phyloP scores from a whole-genome alignment of 2,113 vertebrate genomes.

The Chiloscyllium plagiosum region DNA sequence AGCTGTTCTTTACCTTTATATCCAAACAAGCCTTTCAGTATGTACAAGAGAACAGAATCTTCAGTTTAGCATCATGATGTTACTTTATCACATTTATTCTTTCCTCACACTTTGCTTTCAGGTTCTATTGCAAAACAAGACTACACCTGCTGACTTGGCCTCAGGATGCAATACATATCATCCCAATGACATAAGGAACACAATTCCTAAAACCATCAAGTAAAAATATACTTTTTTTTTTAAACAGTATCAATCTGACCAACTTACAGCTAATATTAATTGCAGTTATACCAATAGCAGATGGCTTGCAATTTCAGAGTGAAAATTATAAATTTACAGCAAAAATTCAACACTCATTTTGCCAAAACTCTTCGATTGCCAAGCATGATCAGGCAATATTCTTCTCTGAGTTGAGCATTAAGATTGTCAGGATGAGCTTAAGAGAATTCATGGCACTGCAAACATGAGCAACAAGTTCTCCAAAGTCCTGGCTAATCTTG shows the following conservation, averaged over 20 bases:
- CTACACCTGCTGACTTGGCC: not conserved
- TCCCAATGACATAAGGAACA: not conserved
- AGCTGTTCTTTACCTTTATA: not conserved
- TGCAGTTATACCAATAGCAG: not conserved
- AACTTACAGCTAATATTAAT: not conserved
- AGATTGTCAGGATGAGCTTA: not conserved
- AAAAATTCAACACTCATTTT: not conserved
- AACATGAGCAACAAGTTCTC: not conserved
- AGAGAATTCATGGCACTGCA: not conserved
- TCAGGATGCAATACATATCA: not conserved
- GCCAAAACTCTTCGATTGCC: not conserved
- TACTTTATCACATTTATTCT: not conserved
- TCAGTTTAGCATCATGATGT: not conserved
- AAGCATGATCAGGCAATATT: not conserved
- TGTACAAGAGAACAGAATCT: not conserved
- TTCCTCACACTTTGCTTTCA: not conserved
- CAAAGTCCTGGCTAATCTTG: not conserved
- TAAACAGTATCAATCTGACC: not conserved
- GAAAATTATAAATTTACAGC: not conserved
- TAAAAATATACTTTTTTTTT: not conserved
- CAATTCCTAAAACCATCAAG: not conserved
- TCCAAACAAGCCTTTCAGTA: not conserved
- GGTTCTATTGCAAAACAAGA: not conserved
- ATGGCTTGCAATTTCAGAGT: not conserved
- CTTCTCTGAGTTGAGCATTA: not conserved